Evolutionary conservation across 2,888 invertebrate species (phyloP).

Genomic region (Acronicta psi): DNA sequence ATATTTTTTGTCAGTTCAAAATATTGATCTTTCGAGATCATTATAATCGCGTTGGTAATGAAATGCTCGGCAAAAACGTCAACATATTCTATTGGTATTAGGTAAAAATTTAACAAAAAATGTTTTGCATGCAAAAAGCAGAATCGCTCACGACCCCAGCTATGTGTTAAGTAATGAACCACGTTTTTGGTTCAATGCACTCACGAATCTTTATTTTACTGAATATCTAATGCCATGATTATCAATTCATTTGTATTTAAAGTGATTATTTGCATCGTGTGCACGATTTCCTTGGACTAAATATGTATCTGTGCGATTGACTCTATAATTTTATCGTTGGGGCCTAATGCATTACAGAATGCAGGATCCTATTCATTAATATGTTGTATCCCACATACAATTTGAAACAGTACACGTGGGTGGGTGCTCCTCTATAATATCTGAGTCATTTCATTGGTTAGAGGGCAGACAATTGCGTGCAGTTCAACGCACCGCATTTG

Average conservation of each 20-base stretch:
- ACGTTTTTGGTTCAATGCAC: slow-evolving; percentile 88
- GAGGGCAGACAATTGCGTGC: slow-evolving; percentile 65
- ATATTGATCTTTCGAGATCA: slow-evolving; percentile 70
- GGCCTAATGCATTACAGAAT: slow-evolving; percentile 51
- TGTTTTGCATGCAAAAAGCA: slow-evolving; percentile 77
- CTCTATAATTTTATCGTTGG: slow-evolving; percentile 47
- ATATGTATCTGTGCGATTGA: slow-evolving; percentile 47
- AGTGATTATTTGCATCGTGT: slow-evolving; percentile 72
- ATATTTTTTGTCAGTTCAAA: slow-evolving; percentile 62
- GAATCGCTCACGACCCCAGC: slow-evolving; percentile 76
- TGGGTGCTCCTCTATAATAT: slow-evolving; percentile 57
- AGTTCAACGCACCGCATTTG: slow-evolving; percentile 79
- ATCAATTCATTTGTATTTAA: slow-evolving; percentile 76
- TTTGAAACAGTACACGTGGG: slow-evolving; percentile 61
- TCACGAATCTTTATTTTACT: slow-evolving; percentile 82
- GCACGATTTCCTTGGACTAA: slow-evolving; percentile 65
- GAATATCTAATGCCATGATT: slow-evolving; percentile 78
- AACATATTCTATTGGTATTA: slow-evolving; percentile 75
- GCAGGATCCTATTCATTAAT: slow-evolving; percentile 53
- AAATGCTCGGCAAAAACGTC: slow-evolving; percentile 73
- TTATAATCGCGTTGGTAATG: slow-evolving; percentile 67
- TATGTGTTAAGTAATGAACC: slow-evolving; percentile 84
- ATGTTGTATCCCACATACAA: slow-evolving; percentile 49
- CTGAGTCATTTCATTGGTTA: slow-evolving; percentile 66
- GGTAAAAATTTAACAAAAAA: slow-evolving; percentile 75